A percentile compares a stretch with the other conserved stretches of the same genome.
Evolutionary conservation across 2,888 invertebrate species (phyloP).

Genomic region (Mayetiola destructor): DNA sequence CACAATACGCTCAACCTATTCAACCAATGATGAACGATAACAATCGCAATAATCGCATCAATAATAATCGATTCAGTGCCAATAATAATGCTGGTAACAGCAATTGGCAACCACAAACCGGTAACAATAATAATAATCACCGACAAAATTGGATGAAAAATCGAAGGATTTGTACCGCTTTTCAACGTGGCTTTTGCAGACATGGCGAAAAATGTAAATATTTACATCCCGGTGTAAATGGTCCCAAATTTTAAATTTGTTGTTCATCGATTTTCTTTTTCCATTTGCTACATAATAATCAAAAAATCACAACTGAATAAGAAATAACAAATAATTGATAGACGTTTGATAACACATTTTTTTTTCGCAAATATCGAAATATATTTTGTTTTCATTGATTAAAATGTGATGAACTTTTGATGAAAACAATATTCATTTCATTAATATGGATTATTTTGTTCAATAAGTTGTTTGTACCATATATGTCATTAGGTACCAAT

Average conservation of each 20-base stretch:
- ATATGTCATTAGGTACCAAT: too few relatives aligned
- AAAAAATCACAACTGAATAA: too few relatives aligned
- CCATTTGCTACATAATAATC: too few relatives aligned
- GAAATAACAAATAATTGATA: too few relatives aligned
- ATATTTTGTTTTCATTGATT: too few relatives aligned
- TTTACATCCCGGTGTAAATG: constrained; percentile 48
- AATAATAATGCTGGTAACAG: constrained; percentile 10
- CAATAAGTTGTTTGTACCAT: too few relatives aligned
- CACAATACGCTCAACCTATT: neutral
- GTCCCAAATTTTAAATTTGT: constrained; percentile 35
- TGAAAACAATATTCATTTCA: too few relatives aligned
- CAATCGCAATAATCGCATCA: constrained; percentile 2
- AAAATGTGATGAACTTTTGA: too few relatives aligned
- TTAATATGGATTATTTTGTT: too few relatives aligned
- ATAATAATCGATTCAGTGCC: constrained; percentile 1
- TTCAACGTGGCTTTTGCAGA: constrained; percentile 67
- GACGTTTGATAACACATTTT: too few relatives aligned
- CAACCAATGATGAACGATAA: neutral
- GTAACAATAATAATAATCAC: constrained; percentile 19
- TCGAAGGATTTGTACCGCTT: constrained; percentile 57
- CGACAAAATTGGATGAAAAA: neutral
- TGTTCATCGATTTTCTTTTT: too few relatives aligned
- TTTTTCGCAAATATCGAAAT: too few relatives aligned
- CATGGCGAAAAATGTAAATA: constrained; percentile 71
- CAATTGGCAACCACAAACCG: constrained; percentile 32